These are phyloP conservation scores for Heliconius ethilla DNA, from an alignment of 2,888 invertebrate species.

Conservation along the genomic window DNA sequence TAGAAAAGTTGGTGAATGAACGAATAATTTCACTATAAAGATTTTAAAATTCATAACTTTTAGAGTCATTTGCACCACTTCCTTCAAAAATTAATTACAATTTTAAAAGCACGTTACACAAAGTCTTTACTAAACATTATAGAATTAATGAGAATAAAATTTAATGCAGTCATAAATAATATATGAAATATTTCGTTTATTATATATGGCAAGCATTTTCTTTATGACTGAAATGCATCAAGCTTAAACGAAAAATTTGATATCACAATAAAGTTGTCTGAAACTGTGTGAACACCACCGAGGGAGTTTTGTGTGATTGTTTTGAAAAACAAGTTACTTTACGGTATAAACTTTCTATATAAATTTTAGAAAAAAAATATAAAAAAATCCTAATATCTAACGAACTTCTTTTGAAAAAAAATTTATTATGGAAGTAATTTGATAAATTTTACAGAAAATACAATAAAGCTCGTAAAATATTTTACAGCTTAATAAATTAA, in stretches of 20 bases:
- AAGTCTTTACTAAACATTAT: no score
- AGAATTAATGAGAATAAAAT: no score
- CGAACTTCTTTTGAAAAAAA: no score
- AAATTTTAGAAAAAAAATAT: neutral
- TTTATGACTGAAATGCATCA: neutral
- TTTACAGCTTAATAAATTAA: conserved; percentile 4
- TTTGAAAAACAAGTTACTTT: conserved; percentile 1
- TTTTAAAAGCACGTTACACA: neutral
- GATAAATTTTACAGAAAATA: neutral
- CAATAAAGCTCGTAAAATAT: neutral
- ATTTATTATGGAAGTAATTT: neutral
- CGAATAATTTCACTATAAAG: neutral
- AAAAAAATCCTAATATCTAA: no score
- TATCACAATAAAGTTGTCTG: conserved; percentile 15
- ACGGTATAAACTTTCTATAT: neutral
- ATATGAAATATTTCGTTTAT: neutral
- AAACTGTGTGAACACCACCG: neutral
- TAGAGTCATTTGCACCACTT: neutral
- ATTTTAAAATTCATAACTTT: neutral
- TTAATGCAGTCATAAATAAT: no score
- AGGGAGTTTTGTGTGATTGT: neutral
- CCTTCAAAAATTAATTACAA: neutral
- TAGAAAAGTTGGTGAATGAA: neutral
- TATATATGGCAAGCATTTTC: neutral
- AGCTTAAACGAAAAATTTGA: conserved; percentile 2